Conservation (phyloP, 2,888 invertebrate genomes). For the Mimachlamys varia region DNA sequence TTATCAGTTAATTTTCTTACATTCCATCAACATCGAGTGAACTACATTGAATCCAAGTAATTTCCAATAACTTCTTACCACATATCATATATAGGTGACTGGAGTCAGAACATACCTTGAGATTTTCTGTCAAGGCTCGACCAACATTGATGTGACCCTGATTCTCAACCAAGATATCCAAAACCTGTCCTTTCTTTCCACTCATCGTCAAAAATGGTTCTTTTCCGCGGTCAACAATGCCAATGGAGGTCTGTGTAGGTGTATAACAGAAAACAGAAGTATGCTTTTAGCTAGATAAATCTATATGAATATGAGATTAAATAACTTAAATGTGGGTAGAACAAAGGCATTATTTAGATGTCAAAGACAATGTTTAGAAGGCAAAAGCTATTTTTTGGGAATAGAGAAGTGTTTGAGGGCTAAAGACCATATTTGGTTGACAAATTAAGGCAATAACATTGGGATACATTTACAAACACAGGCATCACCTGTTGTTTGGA, state of each 20-base stretch:
- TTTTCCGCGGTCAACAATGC: background rate
- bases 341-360: background rate
- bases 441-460: too few species aligned
- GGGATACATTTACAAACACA: too few species aligned
- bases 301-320: background rate
- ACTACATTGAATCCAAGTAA: background rate
- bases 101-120: conserved; percentile 66
- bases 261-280: background rate
- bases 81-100: background rate
- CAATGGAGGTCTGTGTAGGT: background rate
- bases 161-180: conserved; percentile 83
- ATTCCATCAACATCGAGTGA: background rate
- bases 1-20: background rate
- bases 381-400: too few species aligned
- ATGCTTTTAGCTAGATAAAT: too few species aligned
- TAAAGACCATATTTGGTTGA: too few species aligned
- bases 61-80: too few species aligned
- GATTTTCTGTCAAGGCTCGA: conserved; percentile 72
- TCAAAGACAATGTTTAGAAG: too few species aligned
- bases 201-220: conserved; percentile 61
- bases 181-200: conserved; percentile 66
- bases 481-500: too few species aligned
- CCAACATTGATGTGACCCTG: conserved; percentile 82
- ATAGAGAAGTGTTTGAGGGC: too few species aligned
- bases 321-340: background rate